Conservation (phyloP, 2,888 invertebrate genomes). For the Sepiola atlantica region DNA sequence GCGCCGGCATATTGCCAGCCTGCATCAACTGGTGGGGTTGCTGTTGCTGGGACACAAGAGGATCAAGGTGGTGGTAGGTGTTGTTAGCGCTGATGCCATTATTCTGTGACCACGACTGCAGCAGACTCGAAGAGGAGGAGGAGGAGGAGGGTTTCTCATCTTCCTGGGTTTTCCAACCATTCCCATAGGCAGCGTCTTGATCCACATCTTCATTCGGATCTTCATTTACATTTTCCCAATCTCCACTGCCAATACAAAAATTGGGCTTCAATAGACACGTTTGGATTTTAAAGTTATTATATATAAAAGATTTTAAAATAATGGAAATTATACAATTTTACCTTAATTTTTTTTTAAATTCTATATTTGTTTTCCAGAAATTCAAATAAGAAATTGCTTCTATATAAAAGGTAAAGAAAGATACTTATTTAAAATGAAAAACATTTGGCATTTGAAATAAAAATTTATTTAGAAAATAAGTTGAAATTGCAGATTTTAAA, state of each 20-base stretch:
- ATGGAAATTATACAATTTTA: neutral
- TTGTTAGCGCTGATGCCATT: neutral
- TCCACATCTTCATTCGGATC: neutral
- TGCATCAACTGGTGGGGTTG: neutral
- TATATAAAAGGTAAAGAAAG: neutral
- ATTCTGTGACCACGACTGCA: neutral
- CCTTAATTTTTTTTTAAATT: neutral
- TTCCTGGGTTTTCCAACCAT: neutral
- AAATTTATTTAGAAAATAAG: too few species aligned
- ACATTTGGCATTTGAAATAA: too few species aligned
- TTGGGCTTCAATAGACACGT: constrained; percentile 36
- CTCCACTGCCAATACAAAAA: constrained; percentile 43
- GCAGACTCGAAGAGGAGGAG: neutral
- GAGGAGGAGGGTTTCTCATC: neutral
- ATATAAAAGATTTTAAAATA: neutral
- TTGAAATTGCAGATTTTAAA: too few species aligned
- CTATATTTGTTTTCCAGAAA: neutral
- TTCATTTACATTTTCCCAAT: constrained; percentile 38
- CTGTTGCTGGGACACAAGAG: neutral
- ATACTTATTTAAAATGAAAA: neutral
- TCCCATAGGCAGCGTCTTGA: constrained; percentile 33
- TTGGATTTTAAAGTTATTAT: neutral
- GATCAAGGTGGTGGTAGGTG: neutral
- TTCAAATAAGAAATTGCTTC: neutral
- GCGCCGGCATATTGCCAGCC: neutral